Percentiles rank a stretch among this genome's conserved stretches.
phyloP scores from a whole-genome alignment of 2,113 vertebrate genomes.

The Perca fluviatilis region DNA sequence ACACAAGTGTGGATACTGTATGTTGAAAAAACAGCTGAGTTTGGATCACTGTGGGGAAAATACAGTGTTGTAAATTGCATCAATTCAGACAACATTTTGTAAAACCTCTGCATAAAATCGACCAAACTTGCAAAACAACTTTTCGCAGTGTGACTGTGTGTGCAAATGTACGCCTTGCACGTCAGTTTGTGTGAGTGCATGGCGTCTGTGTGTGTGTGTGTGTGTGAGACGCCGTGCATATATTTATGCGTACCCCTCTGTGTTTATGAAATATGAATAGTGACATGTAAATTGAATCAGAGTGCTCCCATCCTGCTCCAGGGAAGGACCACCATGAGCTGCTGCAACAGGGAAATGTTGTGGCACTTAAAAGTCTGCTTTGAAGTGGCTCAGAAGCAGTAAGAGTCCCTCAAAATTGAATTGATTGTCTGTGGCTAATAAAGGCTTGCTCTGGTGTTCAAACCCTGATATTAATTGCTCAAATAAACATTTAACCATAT shows the following conservation, averaged over 20 bases:
- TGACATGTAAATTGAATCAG: slow-evolving; percentile 47
- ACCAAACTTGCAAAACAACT: slow-evolving; percentile 5
- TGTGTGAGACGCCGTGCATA: neutral
- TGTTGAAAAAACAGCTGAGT: slow-evolving; percentile 4
- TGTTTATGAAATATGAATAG: slow-evolving; percentile 54
- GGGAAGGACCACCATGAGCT: slow-evolving; percentile 53
- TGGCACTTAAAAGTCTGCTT: slow-evolving; percentile 17
- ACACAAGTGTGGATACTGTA: neutral
- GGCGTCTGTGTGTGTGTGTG: neutral
- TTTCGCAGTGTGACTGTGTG: neutral
- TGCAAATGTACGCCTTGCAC: neutral
- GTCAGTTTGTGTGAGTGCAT: neutral
- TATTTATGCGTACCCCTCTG: neutral
- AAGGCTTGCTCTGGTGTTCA: slow-evolving; percentile 4
- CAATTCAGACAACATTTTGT: neutral
- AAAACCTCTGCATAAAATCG: neutral
- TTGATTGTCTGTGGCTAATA: slow-evolving; percentile 28
- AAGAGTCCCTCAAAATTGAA: slow-evolving; percentile 6
- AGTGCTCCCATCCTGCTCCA: slow-evolving; percentile 17
- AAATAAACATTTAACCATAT: slow-evolving; percentile 38
- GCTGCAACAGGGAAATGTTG: slow-evolving; percentile 13
- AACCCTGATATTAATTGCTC: slow-evolving; percentile 39
- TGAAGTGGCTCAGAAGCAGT: slow-evolving; percentile 44
- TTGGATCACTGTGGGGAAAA: slow-evolving; percentile 3
- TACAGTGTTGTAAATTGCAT: neutral